Evolutionary conservation across 2,797 vertebrate genomes (phyloP).

Genomic region (Lepilemur ruficaudatus): DNA sequence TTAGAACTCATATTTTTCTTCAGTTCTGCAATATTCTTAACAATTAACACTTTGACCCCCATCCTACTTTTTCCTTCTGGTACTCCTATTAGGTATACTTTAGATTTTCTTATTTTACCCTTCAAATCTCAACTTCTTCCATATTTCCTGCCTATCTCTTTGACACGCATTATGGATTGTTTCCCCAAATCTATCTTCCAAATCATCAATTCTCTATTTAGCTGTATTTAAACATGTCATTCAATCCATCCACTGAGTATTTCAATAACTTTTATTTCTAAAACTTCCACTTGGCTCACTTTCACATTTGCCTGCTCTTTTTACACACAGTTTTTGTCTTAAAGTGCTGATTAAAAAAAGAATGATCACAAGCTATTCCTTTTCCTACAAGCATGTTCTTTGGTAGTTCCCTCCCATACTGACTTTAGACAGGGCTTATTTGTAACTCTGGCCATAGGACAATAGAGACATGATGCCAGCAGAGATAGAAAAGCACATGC

Average conservation of each 20-base stretch:
- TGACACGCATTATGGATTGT: background rate
- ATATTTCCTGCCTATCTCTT: background rate
- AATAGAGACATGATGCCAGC: background rate
- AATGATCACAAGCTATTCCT: background rate
- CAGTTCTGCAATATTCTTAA: background rate
- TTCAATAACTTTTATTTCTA: background rate
- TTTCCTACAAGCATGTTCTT: background rate
- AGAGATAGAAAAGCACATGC: background rate
- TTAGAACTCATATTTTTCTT: background rate
- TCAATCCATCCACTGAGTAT: background rate
- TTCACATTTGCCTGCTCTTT: background rate
- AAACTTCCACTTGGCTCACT: background rate
- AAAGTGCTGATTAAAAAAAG: background rate
- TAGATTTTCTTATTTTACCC: background rate
- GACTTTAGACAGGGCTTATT: background rate
- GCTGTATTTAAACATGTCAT: background rate
- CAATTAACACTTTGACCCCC: background rate
- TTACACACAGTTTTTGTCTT: background rate
- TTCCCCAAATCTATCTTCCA: background rate
- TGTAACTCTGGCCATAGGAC: background rate
- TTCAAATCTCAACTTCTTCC: background rate
- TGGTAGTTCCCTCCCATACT: background rate
- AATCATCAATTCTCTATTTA: background rate
- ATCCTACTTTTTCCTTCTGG: background rate
- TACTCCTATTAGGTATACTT: background rate